phyloP scores from a whole-genome alignment of 2,113 vertebrate species.

The Syngnathoides biaculeatus region DNA sequence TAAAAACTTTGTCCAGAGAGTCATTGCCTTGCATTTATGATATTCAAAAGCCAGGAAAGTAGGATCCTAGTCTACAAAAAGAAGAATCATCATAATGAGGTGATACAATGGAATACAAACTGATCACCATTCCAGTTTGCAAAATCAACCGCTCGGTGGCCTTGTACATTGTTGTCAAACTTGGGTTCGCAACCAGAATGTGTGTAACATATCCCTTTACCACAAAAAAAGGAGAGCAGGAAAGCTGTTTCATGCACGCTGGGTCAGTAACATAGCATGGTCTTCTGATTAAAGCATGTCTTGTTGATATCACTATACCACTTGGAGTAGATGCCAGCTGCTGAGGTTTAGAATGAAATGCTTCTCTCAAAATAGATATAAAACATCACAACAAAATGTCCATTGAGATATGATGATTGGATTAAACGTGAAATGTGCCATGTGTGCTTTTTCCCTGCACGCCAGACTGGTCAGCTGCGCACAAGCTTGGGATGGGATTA shows the following conservation, averaged over 20 bases:
- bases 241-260: slow-evolving; percentile 23
- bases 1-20: neutral
- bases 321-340: slow-evolving; percentile 42
- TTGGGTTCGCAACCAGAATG: slow-evolving; percentile 23
- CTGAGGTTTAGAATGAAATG: slow-evolving; percentile 32
- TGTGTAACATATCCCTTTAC: slow-evolving; percentile 37
- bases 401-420: slow-evolving; percentile 5
- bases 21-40: too few species aligned
- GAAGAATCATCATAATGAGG: neutral
- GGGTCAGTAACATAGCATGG: slow-evolving; percentile 51
- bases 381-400: slow-evolving; percentile 15
- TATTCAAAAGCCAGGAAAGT: neutral
- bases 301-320: slow-evolving; percentile 55
- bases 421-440: slow-evolving; percentile 2
- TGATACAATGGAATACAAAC: neutral
- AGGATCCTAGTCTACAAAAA: neutral
- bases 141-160: neutral
- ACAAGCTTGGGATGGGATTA: slow-evolving; percentile 3
- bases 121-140: neutral
- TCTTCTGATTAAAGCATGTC: slow-evolving; percentile 56
- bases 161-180: slow-evolving; percentile 6
- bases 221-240: slow-evolving; percentile 23
- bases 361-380: slow-evolving; percentile 35
- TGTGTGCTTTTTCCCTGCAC: neutral
- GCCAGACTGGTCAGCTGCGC: slow-evolving; percentile 3